phyloP scores from a whole-genome alignment of 1,140 invertebrate species.

The Trichomalopsis sarcophagae region DNA sequence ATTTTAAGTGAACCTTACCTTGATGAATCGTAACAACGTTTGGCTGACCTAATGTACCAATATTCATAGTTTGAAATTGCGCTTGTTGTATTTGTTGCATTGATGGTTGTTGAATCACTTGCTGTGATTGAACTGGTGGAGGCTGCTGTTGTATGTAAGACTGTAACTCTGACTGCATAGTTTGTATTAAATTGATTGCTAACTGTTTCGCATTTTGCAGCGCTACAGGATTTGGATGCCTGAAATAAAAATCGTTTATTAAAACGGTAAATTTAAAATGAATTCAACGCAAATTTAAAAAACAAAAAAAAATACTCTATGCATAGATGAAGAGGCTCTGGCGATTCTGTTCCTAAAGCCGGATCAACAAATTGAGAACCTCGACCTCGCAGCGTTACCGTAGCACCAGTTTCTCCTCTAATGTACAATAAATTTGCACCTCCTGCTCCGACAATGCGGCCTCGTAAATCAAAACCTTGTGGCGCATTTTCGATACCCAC shows the following conservation, averaged over 20 bases:
- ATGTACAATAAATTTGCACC: slow-evolving; percentile 87
- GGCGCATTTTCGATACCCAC: slow-evolving; percentile 86
- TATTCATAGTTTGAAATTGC: slow-evolving; percentile 75
- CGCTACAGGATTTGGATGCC: slow-evolving; percentile 81
- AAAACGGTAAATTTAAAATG: slow-evolving; percentile 6
- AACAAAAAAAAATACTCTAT: slow-evolving; percentile 78
- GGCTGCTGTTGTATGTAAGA: slow-evolving; percentile 78
- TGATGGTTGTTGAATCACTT: slow-evolving; percentile 68
- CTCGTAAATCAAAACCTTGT: slow-evolving; percentile 83
- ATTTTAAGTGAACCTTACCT: slow-evolving; percentile 58
- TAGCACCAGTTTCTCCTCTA: slow-evolving; percentile 84
- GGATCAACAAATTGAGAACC: slow-evolving; percentile 81
- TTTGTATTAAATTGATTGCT: slow-evolving; percentile 87
- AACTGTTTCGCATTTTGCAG: slow-evolving; percentile 84
- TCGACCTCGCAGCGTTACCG: slow-evolving; percentile 83
- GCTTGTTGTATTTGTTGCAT: slow-evolving; percentile 70
- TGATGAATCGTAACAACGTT: slow-evolving; percentile 74
- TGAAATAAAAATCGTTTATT: slow-evolving; percentile 62
- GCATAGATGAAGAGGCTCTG: slow-evolving; percentile 87
- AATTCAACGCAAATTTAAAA: neutral
- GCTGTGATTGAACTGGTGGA: slow-evolving; percentile 70
- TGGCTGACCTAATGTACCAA: slow-evolving; percentile 71
- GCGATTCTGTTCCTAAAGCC: slow-evolving; percentile 79
- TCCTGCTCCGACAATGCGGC: slow-evolving; percentile 82
- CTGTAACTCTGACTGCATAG: slow-evolving; percentile 85